Conservation (phyloP, 2,888 invertebrate species). For the Pasiphila rectangulata region DNA sequence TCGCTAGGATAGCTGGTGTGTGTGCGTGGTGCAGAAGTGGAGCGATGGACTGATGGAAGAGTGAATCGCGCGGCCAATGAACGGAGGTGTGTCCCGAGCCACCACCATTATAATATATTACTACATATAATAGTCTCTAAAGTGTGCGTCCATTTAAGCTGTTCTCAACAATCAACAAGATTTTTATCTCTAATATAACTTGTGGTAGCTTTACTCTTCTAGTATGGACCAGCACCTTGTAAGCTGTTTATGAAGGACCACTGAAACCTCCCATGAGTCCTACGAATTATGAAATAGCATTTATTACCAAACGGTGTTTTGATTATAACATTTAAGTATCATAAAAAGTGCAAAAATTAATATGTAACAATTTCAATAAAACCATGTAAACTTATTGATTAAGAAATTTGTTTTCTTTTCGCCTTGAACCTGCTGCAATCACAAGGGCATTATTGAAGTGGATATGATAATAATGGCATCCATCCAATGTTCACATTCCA, state of each 20-base stretch:
- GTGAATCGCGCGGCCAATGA: slow-evolving; percentile 27
- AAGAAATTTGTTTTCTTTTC: slow-evolving; percentile 53
- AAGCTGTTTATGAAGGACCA: slow-evolving; percentile 70
- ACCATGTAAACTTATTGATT: slow-evolving; percentile 76
- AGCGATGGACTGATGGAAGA: slow-evolving; percentile 33
- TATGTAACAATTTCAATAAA: slow-evolving; percentile 79
- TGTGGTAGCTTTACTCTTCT: slow-evolving; percentile 39
- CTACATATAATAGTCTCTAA: slow-evolving; percentile 37
- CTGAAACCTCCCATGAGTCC: slow-evolving; percentile 63
- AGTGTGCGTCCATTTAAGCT: slow-evolving; percentile 42
- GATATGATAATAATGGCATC: slow-evolving; percentile 46
- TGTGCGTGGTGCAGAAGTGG: slow-evolving; percentile 39
- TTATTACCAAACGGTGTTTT: slow-evolving; percentile 80
- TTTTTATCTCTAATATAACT: slow-evolving; percentile 38
- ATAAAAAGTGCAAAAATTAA: slow-evolving; percentile 79
- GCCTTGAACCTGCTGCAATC: slow-evolving; percentile 31
- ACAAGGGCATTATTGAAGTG: slow-evolving; percentile 47
- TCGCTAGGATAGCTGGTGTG: slow-evolving; percentile 48
- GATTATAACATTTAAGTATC: slow-evolving; percentile 71
- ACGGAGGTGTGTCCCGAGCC: slow-evolving; percentile 39
- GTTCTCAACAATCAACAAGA: slow-evolving; percentile 37
- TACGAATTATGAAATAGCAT: slow-evolving; percentile 73
- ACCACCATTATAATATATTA: slow-evolving; percentile 39
- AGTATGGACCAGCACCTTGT: slow-evolving; percentile 49
- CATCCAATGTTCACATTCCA: slow-evolving; percentile 57